phyloP scores from a whole-genome alignment of 2,888 invertebrate species.

The Exocentrus adspersus region DNA sequence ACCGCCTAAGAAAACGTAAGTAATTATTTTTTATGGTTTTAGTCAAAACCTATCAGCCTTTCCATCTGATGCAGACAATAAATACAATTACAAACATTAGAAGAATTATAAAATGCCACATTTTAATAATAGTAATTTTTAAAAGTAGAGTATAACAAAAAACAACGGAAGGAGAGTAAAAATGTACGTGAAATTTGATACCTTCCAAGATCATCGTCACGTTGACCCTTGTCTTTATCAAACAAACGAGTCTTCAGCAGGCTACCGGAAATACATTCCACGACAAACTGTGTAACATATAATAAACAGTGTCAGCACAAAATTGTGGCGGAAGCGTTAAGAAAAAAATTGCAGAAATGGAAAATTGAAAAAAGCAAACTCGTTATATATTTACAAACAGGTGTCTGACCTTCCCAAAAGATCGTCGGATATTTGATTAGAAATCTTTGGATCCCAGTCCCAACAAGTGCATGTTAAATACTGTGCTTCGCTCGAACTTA shows the following conservation, averaged over 20 bases:
- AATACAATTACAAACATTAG: not conserved
- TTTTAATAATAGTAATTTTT: not conserved
- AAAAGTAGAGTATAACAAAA: not conserved
- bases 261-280: slow-evolving; percentile 68
- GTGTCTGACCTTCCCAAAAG: slow-evolving; percentile 81
- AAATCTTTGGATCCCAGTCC: slow-evolving; percentile 86
- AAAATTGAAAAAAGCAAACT: slow-evolving; percentile 3
- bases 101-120: not conserved
- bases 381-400: slow-evolving; percentile 1
- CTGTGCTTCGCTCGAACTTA: slow-evolving; percentile 80
- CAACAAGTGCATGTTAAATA: slow-evolving; percentile 79
- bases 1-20: too few species aligned
- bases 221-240: slow-evolving; percentile 93
- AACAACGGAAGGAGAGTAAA: slow-evolving; percentile 7
- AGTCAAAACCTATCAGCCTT: too few species aligned
- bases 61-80: too few species aligned
- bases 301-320: slow-evolving; percentile 34
- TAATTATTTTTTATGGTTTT: too few species aligned
- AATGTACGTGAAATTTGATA: slow-evolving; percentile 43
- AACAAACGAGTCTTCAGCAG: slow-evolving; percentile 76
- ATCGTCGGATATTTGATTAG: slow-evolving; percentile 83
- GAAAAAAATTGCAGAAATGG: slow-evolving; percentile 14
- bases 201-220: slow-evolving; percentile 96
- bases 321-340: slow-evolving; percentile 24
- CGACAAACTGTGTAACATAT: slow-evolving; percentile 65